Evolutionary conservation across 2,113 vertebrate genomes (phyloP).

Genomic region (Oreochromis spilurus): DNA sequence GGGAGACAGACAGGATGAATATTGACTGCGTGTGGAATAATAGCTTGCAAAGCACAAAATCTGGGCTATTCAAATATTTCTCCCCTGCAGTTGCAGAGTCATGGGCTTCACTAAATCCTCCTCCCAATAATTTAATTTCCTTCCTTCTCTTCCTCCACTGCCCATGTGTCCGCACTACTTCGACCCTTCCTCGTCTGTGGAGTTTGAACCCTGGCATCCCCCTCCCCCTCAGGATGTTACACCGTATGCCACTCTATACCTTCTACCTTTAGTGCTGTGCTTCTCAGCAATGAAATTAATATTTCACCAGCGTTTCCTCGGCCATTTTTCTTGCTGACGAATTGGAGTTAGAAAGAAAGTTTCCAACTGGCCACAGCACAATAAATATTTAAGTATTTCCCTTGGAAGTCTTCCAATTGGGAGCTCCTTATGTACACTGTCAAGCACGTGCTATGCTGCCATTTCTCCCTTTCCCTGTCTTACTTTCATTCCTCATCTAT

Average conservation of each 20-base stretch:
- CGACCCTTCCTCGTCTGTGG: neutral
- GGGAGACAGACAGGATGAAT: conserved; percentile 23
- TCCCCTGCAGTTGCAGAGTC: conserved; percentile 42
- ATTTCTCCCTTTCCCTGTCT: conserved; percentile 16
- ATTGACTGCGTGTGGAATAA: conserved; percentile 45
- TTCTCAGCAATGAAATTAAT: conserved; percentile 45
- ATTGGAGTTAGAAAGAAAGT: conserved; percentile 18
- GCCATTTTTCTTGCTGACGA: conserved; percentile 49
- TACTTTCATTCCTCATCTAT: conserved; percentile 19
- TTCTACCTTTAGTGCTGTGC: neutral
- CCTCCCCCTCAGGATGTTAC: conserved; percentile 30
- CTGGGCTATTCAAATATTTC: conserved; percentile 37
- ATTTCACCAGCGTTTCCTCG: conserved; percentile 38
- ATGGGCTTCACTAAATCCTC: conserved; percentile 35
- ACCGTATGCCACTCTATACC: conserved; percentile 19
- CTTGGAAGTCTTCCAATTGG: conserved; percentile 40
- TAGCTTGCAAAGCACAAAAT: conserved; percentile 47
- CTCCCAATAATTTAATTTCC: conserved; percentile 42
- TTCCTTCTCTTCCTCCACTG: neutral
- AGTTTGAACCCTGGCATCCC: neutral
- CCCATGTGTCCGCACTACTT: neutral
- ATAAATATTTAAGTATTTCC: conserved; percentile 62
- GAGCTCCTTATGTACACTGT: conserved; percentile 51
- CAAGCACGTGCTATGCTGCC: conserved; percentile 18
- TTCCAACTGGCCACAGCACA: conserved; percentile 46